Base-by-base conservation (phyloP, 2,888 invertebrate genomes). In the Oscheius sp. region DNA sequence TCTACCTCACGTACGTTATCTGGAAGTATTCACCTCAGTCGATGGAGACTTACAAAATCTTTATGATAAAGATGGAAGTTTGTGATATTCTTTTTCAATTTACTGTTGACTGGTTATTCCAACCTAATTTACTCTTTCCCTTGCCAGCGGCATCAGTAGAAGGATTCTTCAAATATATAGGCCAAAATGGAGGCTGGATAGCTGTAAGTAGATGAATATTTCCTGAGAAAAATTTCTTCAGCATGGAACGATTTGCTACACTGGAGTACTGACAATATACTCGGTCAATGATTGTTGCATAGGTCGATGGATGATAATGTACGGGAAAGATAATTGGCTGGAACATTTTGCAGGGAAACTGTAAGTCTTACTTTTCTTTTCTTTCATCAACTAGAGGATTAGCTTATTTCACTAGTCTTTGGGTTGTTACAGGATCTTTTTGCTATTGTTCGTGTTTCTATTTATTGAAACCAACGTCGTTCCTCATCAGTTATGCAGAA, bases 81-180 rank as follows among this genome's bases (percentile, higher is more conserved):
- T 28, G 28, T 26, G 54, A 54, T 33, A 33, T 54, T 6, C 32
- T 54, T 5, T 54, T 54, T n/a, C 36, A 32, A 6, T 33, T 54
- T 12, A 32, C n/a, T 17, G 12, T 54, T 17, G 54, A 36, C 0
- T 32, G 32, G 30, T 36, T 54, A 20, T 54, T 54, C 33, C 33
- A 33, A 36, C 54, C 54, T 6, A 32, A 20, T 32, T 24, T 54
- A 22, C 54, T 54, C 17, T 54, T 54, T 33, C 54, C 54, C 20
- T 36, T 54, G 14, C 54, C 54, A 33, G 54, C 33, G 2, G 33
- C 20, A 2, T 33, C 17, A n/a, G 32, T 20, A 17, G 32, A 9
- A 5, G 54, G 54, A 8, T 20, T 33, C 9, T 17, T 54, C 17
- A 28, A 54, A 54, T 32, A 32, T 32, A n/a, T 32, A 20, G 54